Evolutionary conservation across 2,113 vertebrate species (phyloP), one percentile per base, ranked within the genome.

Genomic region (Cyanoderma ruficeps): DNA sequence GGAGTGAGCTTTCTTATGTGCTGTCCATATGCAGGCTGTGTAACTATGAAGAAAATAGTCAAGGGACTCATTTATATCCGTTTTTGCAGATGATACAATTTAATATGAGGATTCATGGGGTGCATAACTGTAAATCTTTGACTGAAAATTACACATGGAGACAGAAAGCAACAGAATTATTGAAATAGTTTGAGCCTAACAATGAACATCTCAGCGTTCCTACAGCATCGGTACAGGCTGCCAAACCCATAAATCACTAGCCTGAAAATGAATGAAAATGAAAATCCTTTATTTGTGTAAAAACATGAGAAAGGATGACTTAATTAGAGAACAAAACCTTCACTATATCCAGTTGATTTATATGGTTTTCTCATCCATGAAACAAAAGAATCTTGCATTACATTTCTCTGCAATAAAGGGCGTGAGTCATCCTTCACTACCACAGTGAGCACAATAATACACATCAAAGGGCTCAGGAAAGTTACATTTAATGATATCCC

Each of bases 31-130:
- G 77, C 77, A 93, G 78, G 20, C 91, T 63, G 8, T 1, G 5
- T 37, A 52, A 35, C 90, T 42, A 8, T 23, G 64, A 93, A 93
- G 49, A 67, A 91, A 92, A 87, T 31, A 91, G 63, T 81, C 95
- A 90, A 76, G 95, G 95, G 95, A 97, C 87, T 86, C 42, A 57
- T 96, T 93, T 87, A 49, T 90, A 95, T 88, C 31, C 39, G 39
- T 17, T 94, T 97, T 95, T 95, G 93, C 96, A 97, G 96, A 98
- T 92, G 92, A 97, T 92, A 97, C 95, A 93, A 94, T 96, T 95
- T 96, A 97, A 97, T 96, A 96, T 41, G 85, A 96, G 95, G 33
- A 97, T 96, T 91, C 60, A 84, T 55, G 61, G 97, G 97, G 97
- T 90, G 86, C 49, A 53, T 11, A n/a, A 65, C 87, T 94, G 84